Evolutionary conservation across 1,140 invertebrate species (phyloP).

Genomic region (Sesamia nonagrioides): DNA sequence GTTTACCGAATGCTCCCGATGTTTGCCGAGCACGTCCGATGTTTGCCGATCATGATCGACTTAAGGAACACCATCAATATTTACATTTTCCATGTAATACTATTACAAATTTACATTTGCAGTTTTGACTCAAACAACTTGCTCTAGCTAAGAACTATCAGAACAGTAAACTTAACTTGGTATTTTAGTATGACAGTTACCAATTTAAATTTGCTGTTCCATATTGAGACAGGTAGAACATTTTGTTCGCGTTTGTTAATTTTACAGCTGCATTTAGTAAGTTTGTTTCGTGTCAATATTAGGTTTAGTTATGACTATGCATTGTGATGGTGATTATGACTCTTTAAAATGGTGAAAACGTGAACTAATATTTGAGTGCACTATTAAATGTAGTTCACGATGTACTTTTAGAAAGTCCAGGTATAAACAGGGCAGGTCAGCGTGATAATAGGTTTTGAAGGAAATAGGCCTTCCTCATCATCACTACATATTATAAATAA

Average conservation of each 20-base stretch:
- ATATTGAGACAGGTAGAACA: not conserved
- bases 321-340: slow-evolving; percentile 23
- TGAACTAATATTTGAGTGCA: slow-evolving; percentile 19
- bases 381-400: slow-evolving; percentile 30
- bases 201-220: slow-evolving; percentile 27
- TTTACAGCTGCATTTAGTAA: slow-evolving; percentile 30
- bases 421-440: not conserved
- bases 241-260: not conserved
- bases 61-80: slow-evolving; percentile 52
- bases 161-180: slow-evolving; percentile 10
- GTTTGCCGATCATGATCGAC: slow-evolving; percentile 63
- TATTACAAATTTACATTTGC: slow-evolving; percentile 35
- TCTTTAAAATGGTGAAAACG: slow-evolving; percentile 15
- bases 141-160: not conserved
- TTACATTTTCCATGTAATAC: slow-evolving; percentile 48
- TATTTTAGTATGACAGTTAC: slow-evolving; percentile 13
- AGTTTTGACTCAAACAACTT: not conserved
- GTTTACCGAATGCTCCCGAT: slow-evolving; percentile 58
- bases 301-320: slow-evolving; percentile 17
- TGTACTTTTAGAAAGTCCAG: slow-evolving; percentile 20
- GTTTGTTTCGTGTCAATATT: slow-evolving; percentile 43
- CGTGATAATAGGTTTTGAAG: not conserved
- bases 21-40: slow-evolving; percentile 57
- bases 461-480: too few relatives aligned
- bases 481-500: too few relatives aligned